Conservation (phyloP, 2,113 vertebrate species). For the Cromileptes altivelis region DNA sequence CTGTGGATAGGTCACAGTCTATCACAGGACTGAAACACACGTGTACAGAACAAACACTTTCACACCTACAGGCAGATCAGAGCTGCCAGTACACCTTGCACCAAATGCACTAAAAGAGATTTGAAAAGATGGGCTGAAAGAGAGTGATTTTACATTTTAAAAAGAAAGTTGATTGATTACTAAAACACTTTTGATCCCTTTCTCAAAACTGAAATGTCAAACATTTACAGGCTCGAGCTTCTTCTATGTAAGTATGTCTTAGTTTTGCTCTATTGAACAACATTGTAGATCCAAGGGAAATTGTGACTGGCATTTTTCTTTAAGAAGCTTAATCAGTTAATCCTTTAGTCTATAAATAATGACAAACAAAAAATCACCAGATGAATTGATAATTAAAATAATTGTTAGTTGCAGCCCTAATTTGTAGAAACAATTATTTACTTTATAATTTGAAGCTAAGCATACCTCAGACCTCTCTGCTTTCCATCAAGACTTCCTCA, state of each 20-base stretch:
- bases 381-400: background rate
- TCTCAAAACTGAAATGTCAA: background rate
- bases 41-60: background rate
- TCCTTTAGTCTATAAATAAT: background rate
- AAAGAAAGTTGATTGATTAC: background rate
- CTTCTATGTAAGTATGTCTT: background rate
- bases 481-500: slow-evolving; percentile 9
- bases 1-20: background rate
- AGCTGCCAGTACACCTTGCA: background rate
- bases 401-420: background rate
- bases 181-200: background rate
- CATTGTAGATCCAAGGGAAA: background rate
- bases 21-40: background rate
- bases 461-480: background rate
- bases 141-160: too few relatives aligned
- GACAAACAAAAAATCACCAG: background rate
- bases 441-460: background rate
- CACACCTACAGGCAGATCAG: background rate
- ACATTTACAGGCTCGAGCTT: background rate
- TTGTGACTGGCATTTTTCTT: background rate
- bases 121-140: background rate
- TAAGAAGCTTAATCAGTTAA: background rate
- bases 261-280: background rate
- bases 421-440: background rate
- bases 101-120: background rate